Evolutionary conservation across 2,797 vertebrate genomes (phyloP), one percentile per base, ranked within the genome.

Genomic region (Chaetophractus vellerosus): DNA sequence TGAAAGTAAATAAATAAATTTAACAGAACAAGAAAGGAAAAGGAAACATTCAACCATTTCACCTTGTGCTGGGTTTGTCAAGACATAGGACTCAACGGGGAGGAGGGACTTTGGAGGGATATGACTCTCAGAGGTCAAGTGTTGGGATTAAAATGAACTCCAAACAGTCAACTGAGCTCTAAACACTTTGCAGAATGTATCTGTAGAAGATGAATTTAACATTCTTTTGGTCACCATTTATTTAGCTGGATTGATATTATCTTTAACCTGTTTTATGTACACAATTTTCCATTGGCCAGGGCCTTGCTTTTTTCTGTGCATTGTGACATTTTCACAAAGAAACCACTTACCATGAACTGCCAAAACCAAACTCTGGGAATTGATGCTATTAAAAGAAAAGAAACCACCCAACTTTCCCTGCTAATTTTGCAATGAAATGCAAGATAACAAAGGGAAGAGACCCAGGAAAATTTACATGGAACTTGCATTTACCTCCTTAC

Each of bases 21-120:
- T 94, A 98, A 98, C 28, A 92, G 97, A 98, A 98, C 97, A 97
- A 98, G 96, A 97, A 98, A 97, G 82, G 91, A 91, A 97, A 98
- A 98, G 98, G 98, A 98, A 97, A 98, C 88, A 83, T 97, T 97
- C 98, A 98, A 97, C 98, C 95, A 96, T 98, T 97, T 94, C 97
- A 97, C 98, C 98, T 98, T 94, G 96, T 98, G 98, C 79, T 97
- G 97, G 90, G 93, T 98, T 98, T 97, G 97, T 97, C 89, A 93
- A 97, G 98, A 98, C 97, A 96, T 68, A 98, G 95, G 98, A 98
- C 96, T 98, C 93, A 9, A 96, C 87, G 71, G 86, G 95, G 91
- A 97, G 94, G 95, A 98, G 93, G 96, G 97, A 96, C 96, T 97
- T 97, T 81, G 28, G 82, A 96, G 86, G 96, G 72, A 21, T 91